Evolutionary conservation across 2,113 vertebrate species (phyloP).

Genomic region (Ophthalmolycus amberensis): DNA sequence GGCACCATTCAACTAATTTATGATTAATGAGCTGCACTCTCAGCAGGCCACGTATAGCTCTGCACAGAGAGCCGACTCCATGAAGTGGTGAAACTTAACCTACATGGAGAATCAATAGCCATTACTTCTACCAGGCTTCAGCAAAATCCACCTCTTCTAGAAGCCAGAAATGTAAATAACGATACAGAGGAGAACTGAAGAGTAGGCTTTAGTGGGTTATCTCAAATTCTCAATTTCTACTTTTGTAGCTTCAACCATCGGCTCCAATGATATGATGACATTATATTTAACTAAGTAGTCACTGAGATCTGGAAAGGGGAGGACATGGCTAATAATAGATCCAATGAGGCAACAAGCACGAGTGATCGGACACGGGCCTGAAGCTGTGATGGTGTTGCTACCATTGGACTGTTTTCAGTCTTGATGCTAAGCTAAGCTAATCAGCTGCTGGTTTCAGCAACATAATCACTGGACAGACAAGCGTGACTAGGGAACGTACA

Average conservation of each 20-base stretch:
- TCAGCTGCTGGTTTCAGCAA: no score
- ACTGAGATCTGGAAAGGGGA: background rate
- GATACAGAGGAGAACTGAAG: background rate
- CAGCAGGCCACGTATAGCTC: conserved; percentile 30
- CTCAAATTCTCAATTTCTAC: background rate
- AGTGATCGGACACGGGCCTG: no score
- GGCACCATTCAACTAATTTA: conserved; percentile 43
- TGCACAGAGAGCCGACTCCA: conserved; percentile 18
- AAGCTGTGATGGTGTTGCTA: no score
- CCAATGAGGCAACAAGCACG: background rate
- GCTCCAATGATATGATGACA: background rate
- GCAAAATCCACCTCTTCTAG: background rate
- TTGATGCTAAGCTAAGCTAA: no score
- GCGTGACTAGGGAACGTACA: background rate
- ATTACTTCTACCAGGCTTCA: conserved; percentile 11
- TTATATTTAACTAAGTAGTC: no score
- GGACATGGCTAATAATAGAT: background rate
- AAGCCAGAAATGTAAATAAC: background rate
- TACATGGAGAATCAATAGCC: conserved; percentile 28
- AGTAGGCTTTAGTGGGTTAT: background rate
- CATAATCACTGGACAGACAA: background rate
- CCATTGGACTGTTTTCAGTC: no score
- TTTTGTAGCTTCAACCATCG: background rate
- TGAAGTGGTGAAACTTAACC: background rate
- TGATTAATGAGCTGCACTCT: conserved; percentile 62